Base-by-base conservation (phyloP, 2,797 vertebrate genomes). In the Brachymystax lenok region DNA sequence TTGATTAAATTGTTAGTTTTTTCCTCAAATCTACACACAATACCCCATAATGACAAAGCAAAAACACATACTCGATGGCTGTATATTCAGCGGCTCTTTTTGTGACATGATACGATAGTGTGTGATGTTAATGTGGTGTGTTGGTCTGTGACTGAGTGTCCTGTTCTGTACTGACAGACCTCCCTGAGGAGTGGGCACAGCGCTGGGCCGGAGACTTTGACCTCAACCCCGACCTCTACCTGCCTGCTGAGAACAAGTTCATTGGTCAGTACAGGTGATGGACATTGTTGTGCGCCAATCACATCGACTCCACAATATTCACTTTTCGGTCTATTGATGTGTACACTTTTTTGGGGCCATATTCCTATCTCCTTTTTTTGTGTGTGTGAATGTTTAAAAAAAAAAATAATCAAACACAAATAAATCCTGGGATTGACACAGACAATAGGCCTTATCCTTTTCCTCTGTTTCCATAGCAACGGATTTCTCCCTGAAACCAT, bases 191-290 rank as follows among this genome's bases (percentile, higher is more conserved):
- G 84, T 98, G 97, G 97, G 86, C 86, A 63, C 87, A 93, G 77
- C 85, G 93, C 5, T 99, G 98, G 97, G 85, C 89, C 2, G 92
- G 89, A 87, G 94, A 97, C 89, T 96, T 98, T 1, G 82, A 93
- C 3, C 89, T 97, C 83, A 95, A 96, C 91, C 78, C 90, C 24
- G 95, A 96, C 13, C 95, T 99, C 81, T 96, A 96, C 84, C 95
- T 97, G 73, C 97, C 97, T 21, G 94, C 93, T 78, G 96, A 98
- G 90, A 99, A 99, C 89, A 96, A 94, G 79, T 99, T 97, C 75
- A 99, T 98, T 79, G 96, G 97, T 98, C 79, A 87, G 94, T 90
- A 52, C 19, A 52, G 3, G 6, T 68, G 50, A 33, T 54, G 33
- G 17, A 51, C 7, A 17, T n/a, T 71, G 51, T 33, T 30, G 27